A percentile compares a stretch with the other conserved stretches of the same genome.
Evolutionary conservation across 2,797 vertebrate species (phyloP).

Genomic region (Hippocampus kuda): DNA sequence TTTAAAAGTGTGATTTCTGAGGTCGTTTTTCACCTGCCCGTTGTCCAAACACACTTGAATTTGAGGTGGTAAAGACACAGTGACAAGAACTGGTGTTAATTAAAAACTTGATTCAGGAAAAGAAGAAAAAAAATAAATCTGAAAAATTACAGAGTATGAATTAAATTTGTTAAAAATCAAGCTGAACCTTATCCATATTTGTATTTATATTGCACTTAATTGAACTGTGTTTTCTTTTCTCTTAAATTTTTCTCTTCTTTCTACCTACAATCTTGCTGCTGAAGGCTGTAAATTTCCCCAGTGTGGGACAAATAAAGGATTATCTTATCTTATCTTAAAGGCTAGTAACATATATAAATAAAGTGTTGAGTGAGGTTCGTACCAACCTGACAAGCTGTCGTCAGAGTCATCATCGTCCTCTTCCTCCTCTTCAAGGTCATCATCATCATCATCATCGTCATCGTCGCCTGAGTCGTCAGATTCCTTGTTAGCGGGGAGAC

Average conservation of each 20-base stretch:
- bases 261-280: too few species aligned
- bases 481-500: conserved; percentile 87
- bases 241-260: too few species aligned
- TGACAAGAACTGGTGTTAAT: background rate
- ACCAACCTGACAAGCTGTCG: conserved; percentile 90
- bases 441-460: conserved; percentile 82
- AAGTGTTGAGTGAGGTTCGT: background rate
- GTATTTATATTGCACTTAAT: too few species aligned
- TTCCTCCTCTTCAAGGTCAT: conserved; percentile 84
- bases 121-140: background rate
- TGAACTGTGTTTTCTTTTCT: too few species aligned
- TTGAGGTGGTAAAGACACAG: background rate
- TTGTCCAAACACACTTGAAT: background rate
- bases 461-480: conserved; percentile 96
- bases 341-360: background rate
- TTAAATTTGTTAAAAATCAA: background rate
- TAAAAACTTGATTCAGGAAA: background rate
- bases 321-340: too few species aligned
- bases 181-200: too few species aligned
- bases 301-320: too few species aligned
- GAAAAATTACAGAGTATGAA: background rate
- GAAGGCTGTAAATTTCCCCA: too few species aligned
- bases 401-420: conserved; percentile 91
- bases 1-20: too few species aligned
- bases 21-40: too few species aligned